phyloP scores from a whole-genome alignment of 2,888 invertebrate genomes.

The Scrobipalpa atriplicella region DNA sequence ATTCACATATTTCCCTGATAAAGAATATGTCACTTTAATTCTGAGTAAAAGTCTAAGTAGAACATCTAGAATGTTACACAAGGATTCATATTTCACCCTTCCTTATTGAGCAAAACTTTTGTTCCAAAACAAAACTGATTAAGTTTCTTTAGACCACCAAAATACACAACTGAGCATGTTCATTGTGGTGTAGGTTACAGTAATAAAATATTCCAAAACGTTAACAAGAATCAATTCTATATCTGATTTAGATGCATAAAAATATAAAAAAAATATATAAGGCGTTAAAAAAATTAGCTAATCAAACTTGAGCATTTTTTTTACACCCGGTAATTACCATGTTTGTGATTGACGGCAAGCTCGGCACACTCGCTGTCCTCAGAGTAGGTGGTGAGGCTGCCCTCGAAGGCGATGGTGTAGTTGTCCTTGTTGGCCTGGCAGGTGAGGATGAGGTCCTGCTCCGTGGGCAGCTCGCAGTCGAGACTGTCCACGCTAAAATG shows the following conservation, averaged over 20 bases:
- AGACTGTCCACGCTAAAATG: constrained; percentile 95
- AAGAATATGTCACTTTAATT: neutral
- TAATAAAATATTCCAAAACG: neutral
- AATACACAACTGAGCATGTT: neutral
- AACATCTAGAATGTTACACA: neutral
- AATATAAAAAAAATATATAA: no score
- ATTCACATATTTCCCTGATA: constrained; percentile 23
- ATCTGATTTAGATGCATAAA: neutral
- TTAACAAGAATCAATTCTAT: neutral
- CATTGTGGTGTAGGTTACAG: neutral
- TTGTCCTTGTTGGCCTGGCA: constrained; percentile 97
- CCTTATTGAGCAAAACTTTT: neutral
- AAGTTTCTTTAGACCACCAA: neutral
- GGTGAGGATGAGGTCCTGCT: constrained; percentile 93
- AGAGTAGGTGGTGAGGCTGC: constrained; percentile 91
- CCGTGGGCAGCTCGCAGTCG: constrained; percentile 91
- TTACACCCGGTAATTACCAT: constrained; percentile 72
- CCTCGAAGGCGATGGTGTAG: constrained; percentile 97
- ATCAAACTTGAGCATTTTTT: no score
- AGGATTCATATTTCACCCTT: no score
- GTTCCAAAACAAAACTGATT: neutral
- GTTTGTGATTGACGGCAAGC: constrained; percentile 78
- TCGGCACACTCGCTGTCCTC: constrained; percentile 90
- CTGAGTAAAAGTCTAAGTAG: neutral
- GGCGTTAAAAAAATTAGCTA: no score